These are phyloP conservation scores for Himalopsyche kuldschensis DNA, from an alignment of 2,888 invertebrate species.

Conservation along the genomic window DNA sequence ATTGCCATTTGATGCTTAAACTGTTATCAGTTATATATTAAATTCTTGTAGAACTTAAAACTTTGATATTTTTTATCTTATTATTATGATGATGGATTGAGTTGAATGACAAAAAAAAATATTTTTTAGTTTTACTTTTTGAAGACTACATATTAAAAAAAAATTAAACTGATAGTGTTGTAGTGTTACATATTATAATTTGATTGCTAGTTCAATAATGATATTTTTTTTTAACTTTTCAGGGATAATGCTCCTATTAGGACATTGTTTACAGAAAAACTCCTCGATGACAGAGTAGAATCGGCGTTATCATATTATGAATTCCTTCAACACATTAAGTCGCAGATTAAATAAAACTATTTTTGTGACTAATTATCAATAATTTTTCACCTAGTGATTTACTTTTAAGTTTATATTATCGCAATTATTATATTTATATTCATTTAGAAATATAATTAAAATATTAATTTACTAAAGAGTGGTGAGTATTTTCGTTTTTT, in stretches of 20 bases:
- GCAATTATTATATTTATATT: not conserved
- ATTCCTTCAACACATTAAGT: slow-evolving; percentile 93
- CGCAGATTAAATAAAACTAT: slow-evolving; percentile 76
- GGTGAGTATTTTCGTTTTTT: not conserved
- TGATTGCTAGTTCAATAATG: not conserved
- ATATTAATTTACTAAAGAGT: not conserved
- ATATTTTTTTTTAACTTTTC: slow-evolving; percentile 44
- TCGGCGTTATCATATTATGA: slow-evolving; percentile 95
- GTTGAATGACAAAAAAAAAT: too few relatives aligned
- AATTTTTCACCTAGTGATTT: not conserved
- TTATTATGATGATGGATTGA: too few relatives aligned
- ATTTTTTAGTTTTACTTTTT: too few relatives aligned
- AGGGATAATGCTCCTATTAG: slow-evolving; percentile 91
- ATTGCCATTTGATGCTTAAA: too few relatives aligned
- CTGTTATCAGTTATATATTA: too few relatives aligned
- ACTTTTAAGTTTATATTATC: not conserved
- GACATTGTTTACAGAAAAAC: slow-evolving; percentile 79
- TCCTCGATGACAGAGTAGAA: slow-evolving; percentile 94
- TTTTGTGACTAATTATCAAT: not conserved
- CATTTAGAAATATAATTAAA: too few relatives aligned
- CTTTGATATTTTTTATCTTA: too few relatives aligned
- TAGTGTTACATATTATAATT: too few relatives aligned
- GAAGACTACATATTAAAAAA: too few relatives aligned
- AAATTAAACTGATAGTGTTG: too few relatives aligned
- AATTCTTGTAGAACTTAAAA: too few relatives aligned